phyloP scores from a whole-genome alignment of 2,888 invertebrate species.

The Corbicula japonica region DNA sequence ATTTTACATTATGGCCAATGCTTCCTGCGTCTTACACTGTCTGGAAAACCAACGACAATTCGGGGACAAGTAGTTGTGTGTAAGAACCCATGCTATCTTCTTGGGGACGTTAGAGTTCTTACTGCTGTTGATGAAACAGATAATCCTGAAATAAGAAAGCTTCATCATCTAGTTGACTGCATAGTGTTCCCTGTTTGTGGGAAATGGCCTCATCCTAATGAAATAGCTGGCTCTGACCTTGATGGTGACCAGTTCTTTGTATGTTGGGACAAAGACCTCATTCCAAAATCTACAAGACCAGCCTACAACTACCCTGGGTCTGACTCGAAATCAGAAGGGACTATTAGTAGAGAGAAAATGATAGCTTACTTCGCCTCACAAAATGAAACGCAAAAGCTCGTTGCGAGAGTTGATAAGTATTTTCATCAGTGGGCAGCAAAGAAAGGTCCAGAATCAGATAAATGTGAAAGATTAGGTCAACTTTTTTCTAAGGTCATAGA shows the following conservation, averaged over 20 bases:
- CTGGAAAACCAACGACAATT: conserved; percentile 53
- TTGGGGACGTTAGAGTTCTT: conserved; percentile 85
- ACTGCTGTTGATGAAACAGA: conserved; percentile 74
- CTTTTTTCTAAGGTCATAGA: conserved; percentile 80
- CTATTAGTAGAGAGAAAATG: conserved; percentile 77
- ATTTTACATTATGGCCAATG: conserved; percentile 82
- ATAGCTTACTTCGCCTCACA: conserved; percentile 84
- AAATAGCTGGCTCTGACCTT: conserved; percentile 87
- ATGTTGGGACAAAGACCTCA: conserved; percentile 82
- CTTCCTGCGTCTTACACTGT: conserved; percentile 71
- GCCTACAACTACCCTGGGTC: conserved; percentile 58
- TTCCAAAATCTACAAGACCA: conserved; percentile 63
- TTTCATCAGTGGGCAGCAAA: conserved; percentile 71
- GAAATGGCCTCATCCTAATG: conserved; percentile 85
- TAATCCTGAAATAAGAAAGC: conserved; percentile 27
- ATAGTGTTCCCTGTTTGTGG: conserved; percentile 86
- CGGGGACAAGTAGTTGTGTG: conserved; percentile 83
- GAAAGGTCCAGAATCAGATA: conserved; percentile 73
- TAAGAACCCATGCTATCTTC: conserved; percentile 86
- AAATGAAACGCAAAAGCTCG: conserved; percentile 82
- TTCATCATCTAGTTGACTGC: conserved; percentile 84
- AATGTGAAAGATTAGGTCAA: conserved; percentile 70
- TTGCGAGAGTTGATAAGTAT: conserved; percentile 45
- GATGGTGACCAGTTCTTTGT: conserved; percentile 86
- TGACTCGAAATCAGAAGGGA: background rate